Evolutionary conservation across 2,888 invertebrate genomes (phyloP).

Genomic region (Zaprionus bogoriensis): DNA sequence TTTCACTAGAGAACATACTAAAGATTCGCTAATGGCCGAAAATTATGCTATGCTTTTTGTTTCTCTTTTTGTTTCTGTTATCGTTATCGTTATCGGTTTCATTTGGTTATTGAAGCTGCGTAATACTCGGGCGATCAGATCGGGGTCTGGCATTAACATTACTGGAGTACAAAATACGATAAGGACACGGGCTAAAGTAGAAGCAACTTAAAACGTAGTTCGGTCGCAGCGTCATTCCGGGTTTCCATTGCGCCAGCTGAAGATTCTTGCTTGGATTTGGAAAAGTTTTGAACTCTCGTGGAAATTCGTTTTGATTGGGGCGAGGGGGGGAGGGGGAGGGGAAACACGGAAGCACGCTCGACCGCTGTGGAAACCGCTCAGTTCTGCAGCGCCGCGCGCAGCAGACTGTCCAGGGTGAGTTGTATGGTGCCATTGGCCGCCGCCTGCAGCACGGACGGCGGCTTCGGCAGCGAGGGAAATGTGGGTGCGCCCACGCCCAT

Average conservation of each 20-base stretch:
- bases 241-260: too few species aligned
- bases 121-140: constrained; percentile 47
- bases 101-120: constrained; percentile 44
- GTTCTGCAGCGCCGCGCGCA: constrained; percentile 71
- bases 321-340: too few species aligned
- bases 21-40: constrained; percentile 65
- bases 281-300: too few species aligned
- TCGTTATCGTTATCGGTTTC: too few species aligned
- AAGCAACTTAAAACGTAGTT: background rate
- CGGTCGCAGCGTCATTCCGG: too few species aligned
- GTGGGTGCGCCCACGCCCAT: constrained; percentile 33
- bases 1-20: constrained; percentile 60
- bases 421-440: constrained; percentile 66
- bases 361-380: constrained; percentile 32
- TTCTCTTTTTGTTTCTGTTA: background rate
- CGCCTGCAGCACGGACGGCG: constrained; percentile 64
- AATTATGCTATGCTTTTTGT: constrained; percentile 53
- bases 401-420: constrained; percentile 62
- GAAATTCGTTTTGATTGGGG: too few species aligned
- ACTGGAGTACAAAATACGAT: constrained; percentile 27
- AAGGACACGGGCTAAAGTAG: constrained; percentile 60
- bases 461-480: constrained; percentile 64
- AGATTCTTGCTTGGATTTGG: too few species aligned
- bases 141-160: constrained; percentile 28
- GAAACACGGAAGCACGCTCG: background rate